phyloP scores from a whole-genome alignment of 2,888 invertebrate genomes.

The Yponomeuta plumbellus region DNA sequence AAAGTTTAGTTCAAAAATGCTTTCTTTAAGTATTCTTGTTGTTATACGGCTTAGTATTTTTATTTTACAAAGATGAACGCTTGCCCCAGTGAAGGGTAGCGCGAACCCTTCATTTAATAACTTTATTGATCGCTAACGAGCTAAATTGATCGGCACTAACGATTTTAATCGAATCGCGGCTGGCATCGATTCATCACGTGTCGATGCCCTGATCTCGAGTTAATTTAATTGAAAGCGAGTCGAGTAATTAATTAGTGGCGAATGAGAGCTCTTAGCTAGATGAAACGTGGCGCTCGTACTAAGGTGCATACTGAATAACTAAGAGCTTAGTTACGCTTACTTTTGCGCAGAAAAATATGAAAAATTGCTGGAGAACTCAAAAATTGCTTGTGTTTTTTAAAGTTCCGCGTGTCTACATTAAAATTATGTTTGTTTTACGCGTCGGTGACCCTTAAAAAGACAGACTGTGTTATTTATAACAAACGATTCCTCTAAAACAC shows the following conservation, averaged over 20 bases:
- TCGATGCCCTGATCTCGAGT: constrained; percentile 66
- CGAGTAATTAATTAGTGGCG: constrained; percentile 73
- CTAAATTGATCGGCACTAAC: constrained; percentile 67
- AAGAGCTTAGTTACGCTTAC: not conserved
- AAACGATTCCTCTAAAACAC: no score
- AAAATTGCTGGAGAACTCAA: no score
- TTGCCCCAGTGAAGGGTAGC: not conserved
- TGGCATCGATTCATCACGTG: constrained; percentile 65
- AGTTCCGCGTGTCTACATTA: no score
- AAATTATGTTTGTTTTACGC: no score
- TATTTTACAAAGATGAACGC: not conserved
- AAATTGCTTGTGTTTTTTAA: no score
- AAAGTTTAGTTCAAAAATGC: no score
- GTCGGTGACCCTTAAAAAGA: no score
- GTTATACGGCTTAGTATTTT: not conserved
- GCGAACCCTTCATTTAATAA: constrained; percentile 42
- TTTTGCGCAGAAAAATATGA: not conserved
- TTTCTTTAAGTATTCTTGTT: no score
- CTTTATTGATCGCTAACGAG: constrained; percentile 63
- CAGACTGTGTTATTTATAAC: no score
- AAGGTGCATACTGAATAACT: constrained; percentile 44
- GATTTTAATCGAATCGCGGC: constrained; percentile 69
- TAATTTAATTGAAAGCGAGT: constrained; percentile 74
- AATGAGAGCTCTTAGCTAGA: constrained; percentile 66
- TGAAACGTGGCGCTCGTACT: constrained; percentile 48